A percentile compares a stretch with the other conserved stretches of the same genome.
phyloP scores from a whole-genome alignment of 92 coral and sea anemone genomes.

The Meandrina meandrites region DNA sequence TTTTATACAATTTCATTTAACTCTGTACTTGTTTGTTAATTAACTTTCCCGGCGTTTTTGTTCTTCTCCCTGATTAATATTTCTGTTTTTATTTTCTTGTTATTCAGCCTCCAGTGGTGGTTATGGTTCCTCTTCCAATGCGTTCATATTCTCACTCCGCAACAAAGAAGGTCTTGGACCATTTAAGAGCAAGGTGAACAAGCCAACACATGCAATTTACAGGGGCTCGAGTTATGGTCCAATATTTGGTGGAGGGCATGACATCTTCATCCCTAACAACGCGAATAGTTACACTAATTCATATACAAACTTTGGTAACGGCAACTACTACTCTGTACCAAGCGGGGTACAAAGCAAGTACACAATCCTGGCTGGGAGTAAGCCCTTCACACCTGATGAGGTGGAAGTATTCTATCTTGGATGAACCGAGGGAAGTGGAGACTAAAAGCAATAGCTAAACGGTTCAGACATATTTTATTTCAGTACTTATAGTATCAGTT shows the following conservation, averaged over 20 bases:
- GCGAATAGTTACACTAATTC: not conserved
- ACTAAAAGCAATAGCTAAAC: too few species aligned
- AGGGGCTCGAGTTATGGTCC: not conserved
- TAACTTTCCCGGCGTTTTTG: too few species aligned
- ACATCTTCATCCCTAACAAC: not conserved
- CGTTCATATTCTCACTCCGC: not conserved
- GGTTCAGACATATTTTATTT: too few species aligned
- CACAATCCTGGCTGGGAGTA: not conserved
- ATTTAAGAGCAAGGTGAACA: not conserved
- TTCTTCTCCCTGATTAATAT: too few species aligned
- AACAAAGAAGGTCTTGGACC: constrained; percentile 7
- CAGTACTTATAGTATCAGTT: too few species aligned
- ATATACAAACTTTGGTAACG: not conserved
- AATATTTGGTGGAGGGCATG: not conserved
- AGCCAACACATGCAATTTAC: not conserved
- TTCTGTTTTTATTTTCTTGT: not conserved
- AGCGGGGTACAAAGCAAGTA: not conserved
- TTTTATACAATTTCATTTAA: too few species aligned
- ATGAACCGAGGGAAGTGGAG: too few species aligned
- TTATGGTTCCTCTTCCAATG: not conserved
- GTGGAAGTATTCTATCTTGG: constrained; percentile 13
- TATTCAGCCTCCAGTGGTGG: not conserved
- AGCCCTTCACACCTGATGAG: not conserved
- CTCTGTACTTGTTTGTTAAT: too few species aligned
- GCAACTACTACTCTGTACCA: not conserved